phyloP scores from a whole-genome alignment of 1,140 invertebrate species.

The Linepithema humile region DNA sequence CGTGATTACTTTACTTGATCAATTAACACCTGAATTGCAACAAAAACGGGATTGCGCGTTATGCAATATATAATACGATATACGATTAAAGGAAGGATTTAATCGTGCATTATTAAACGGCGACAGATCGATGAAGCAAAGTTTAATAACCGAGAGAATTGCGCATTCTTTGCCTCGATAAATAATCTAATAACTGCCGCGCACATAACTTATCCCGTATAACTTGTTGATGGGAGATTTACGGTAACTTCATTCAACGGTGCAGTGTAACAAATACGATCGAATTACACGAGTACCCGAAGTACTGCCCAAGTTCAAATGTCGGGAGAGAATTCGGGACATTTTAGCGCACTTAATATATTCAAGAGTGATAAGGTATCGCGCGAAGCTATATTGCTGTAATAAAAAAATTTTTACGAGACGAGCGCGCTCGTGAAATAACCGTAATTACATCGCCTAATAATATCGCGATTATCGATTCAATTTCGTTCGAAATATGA shows the following conservation, averaged over 20 bases:
- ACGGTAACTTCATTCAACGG: constrained; percentile 21
- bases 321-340: no score
- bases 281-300: no score
- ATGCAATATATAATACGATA: background rate
- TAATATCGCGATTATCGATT: constrained; percentile 52
- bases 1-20: constrained; percentile 55
- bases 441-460: constrained; percentile 43
- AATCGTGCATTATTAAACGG: constrained; percentile 24
- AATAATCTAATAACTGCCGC: constrained; percentile 27
- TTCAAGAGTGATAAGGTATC: background rate
- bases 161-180: constrained; percentile 40
- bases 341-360: no score
- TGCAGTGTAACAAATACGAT: no score
- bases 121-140: constrained; percentile 44
- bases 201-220: constrained; percentile 4
- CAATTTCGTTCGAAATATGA: constrained; percentile 48
- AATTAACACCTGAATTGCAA: constrained; percentile 40
- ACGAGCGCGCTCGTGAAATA: background rate
- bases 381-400: background rate
- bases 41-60: constrained; percentile 10
- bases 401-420: background rate
- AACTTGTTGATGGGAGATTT: constrained; percentile 38
- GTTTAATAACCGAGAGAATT: constrained; percentile 37
- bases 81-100: constrained; percentile 37
- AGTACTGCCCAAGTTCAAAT: no score